A percentile compares a stretch with the other conserved stretches of the same genome.
phyloP scores from a whole-genome alignment of 2,797 vertebrate genomes.

The Loris lydekkerianus region DNA sequence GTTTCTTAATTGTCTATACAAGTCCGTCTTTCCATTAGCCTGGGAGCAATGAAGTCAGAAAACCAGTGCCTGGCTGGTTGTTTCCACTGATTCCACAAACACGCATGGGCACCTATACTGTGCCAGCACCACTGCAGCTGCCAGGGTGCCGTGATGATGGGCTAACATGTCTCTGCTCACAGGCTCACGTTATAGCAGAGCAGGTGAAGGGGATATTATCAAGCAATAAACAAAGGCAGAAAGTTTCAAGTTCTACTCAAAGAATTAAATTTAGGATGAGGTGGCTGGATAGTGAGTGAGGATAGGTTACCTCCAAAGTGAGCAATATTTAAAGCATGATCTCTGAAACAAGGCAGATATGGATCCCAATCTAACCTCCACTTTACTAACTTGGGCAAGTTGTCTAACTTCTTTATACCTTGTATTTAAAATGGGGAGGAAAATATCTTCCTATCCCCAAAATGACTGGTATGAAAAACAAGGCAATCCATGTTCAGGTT shows the following conservation, averaged over 20 bases:
- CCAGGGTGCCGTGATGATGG: background rate
- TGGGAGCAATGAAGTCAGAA: background rate
- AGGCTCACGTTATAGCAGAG: background rate
- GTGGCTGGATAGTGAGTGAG: background rate
- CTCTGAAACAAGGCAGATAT: slow-evolving; percentile 20
- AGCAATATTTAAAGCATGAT: background rate
- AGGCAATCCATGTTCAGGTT: background rate
- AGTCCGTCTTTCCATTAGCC: background rate
- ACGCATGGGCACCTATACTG: background rate
- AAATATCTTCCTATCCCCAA: background rate
- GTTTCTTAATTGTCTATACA: background rate
- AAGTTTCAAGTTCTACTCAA: background rate
- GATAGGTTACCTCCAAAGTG: background rate
- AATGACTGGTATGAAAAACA: background rate
- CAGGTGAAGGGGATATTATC: background rate
- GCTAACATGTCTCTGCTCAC: background rate
- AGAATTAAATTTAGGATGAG: background rate
- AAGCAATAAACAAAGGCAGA: background rate
- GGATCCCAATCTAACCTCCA: background rate
- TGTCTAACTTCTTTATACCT: background rate
- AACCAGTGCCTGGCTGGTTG: background rate
- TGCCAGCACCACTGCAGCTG: background rate
- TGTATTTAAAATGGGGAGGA: background rate
- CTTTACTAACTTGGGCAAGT: background rate
- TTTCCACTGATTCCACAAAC: background rate